Percentiles rank a stretch among this genome's conserved stretches.
phyloP scores from a whole-genome alignment of 2,888 invertebrate genomes.

The Lumbricus terrestris region DNA sequence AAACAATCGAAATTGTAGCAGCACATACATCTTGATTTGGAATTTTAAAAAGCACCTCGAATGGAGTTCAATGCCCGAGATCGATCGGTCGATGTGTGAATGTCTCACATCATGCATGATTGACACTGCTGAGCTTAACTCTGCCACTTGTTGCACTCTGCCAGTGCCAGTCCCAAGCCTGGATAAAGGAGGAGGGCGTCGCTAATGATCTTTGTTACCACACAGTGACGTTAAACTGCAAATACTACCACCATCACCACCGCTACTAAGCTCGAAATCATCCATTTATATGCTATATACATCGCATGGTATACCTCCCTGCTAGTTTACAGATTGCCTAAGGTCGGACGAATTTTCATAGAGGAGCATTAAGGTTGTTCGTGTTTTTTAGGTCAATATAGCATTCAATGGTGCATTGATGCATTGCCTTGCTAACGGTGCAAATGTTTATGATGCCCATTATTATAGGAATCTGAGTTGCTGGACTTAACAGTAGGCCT shows the following conservation, averaged over 20 bases:
- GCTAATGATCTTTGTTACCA: no score
- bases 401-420: neutral
- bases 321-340: neutral
- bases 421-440: neutral
- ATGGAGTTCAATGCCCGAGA: neutral
- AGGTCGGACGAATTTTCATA: neutral
- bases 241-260: no score
- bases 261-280: neutral
- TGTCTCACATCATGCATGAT: neutral
- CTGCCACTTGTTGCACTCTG: no score
- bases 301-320: neutral
- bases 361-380: neutral
- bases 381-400: neutral
- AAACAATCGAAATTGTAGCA: neutral
- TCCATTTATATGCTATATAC: neutral
- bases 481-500: no score
- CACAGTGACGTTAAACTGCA: no score
- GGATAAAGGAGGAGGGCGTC: no score
- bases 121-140: neutral
- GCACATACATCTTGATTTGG: neutral
- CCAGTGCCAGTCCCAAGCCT: no score
- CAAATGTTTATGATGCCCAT: neutral
- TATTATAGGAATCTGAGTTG: neutral
- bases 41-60: neutral
- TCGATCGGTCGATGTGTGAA: neutral